Percentiles rank a stretch among this genome's conserved stretches.
Evolutionary conservation across 2,888 invertebrate species (phyloP).

Genomic region (Lasioglossum pauxillum): DNA sequence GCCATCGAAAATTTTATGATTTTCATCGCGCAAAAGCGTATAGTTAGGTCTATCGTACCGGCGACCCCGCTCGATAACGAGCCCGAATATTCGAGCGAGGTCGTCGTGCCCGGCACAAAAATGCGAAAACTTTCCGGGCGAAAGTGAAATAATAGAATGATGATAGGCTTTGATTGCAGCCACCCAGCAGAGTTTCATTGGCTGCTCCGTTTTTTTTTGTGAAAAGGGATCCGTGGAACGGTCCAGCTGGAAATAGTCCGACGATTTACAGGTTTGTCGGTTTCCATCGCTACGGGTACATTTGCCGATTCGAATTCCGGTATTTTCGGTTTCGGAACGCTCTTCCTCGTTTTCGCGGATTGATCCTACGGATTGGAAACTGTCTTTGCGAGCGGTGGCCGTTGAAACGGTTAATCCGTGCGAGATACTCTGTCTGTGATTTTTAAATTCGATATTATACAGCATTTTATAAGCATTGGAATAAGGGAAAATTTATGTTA

Average conservation of each 20-base stretch:
- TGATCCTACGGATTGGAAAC: background rate
- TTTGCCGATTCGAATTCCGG: background rate
- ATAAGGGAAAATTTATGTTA: no score
- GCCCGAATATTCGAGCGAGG: background rate
- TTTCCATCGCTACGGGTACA: background rate
- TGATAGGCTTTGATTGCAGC: background rate
- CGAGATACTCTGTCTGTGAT: background rate
- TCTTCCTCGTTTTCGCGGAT: background rate
- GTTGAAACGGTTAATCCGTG: background rate
- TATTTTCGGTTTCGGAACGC: background rate
- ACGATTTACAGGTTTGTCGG: background rate
- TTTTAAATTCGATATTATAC: background rate
- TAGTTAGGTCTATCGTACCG: background rate
- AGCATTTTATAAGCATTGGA: background rate
- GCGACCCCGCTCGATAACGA: background rate
- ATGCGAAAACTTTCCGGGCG: background rate
- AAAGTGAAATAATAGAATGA: slow-evolving; percentile 1
- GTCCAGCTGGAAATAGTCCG: background rate
- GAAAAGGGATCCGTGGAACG: background rate
- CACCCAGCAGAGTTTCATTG: background rate
- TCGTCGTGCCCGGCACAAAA: background rate
- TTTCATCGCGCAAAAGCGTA: slow-evolving; percentile 27
- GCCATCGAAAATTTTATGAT: slow-evolving; percentile 55
- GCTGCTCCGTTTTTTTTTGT: background rate
- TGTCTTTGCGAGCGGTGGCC: background rate